Base-by-base conservation (phyloP, 1,140 invertebrate genomes). In the Drosophila sulfurigaster region DNA sequence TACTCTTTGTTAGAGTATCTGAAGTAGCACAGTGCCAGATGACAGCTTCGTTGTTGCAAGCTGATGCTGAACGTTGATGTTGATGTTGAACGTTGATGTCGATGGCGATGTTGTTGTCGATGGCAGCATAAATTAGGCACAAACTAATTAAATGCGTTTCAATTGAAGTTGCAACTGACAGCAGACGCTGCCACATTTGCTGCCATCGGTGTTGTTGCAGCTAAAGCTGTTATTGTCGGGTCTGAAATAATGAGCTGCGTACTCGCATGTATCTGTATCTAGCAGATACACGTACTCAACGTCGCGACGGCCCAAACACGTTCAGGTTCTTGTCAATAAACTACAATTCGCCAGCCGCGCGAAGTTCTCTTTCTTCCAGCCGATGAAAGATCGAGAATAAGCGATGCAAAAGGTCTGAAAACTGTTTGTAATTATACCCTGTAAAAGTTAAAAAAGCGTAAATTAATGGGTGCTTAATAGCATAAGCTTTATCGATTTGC, bases 121-220 rank as follows among this genome's bases (percentile, higher is more conserved):
- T 78, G 52, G 59, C 67, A 76, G 73, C 76, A 76, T 78, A 76
- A 78, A 76, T 78, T 78, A 78, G 72, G 73, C 73, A 76, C 76
- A 79, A 79, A 77, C 73, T 79, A 79, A 79, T 79, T 79, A 79
- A 79, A 79, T 72, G 77, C 77, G 74, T 76, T 79, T 77, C 67
- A 79, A 79, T 79, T 79, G 74, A 76, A 79, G 68, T 67, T 67
- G 67, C 60, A 78, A 70, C 75, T 78, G 75, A 78, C 75, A 75
- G 72, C 59, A 48, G 52, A 41, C 38, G 49, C 51, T 20, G 15
- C 46, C 58, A 5, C 28, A n/a, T 10, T 28, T 35, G 13, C 49
- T 60, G 32, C 30, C 11, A 4, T 3, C 5, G 46, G 11, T 25
- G 62, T 56, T 6, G 4, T 25, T 16, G 52, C 10, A 5, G 5